Conservation (phyloP, 2,797 vertebrate genomes). For the Squalus acanthias region DNA sequence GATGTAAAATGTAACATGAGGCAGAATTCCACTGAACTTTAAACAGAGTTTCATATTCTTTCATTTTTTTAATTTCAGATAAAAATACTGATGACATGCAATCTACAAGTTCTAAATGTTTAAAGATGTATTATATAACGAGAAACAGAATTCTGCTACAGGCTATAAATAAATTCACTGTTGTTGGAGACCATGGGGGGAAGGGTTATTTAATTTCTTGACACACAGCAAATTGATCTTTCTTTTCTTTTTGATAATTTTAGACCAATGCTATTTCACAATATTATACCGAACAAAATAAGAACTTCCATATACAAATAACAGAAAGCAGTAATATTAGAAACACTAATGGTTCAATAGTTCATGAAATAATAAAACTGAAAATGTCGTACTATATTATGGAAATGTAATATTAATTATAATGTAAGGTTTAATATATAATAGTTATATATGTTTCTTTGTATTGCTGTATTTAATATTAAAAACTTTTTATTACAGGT, state of each 20-base stretch:
- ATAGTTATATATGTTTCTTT: background rate
- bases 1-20: background rate
- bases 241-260: conserved; percentile 7
- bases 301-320: background rate
- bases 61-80: background rate
- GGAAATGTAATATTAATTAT: background rate
- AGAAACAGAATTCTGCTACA: conserved; percentile 2
- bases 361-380: background rate
- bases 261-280: background rate
- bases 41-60: background rate
- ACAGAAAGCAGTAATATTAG: background rate
- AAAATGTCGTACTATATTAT: background rate
- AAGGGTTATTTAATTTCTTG: background rate
- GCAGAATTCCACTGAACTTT: background rate
- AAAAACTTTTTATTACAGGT: background rate
- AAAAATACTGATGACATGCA: background rate
- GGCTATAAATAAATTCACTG: background rate
- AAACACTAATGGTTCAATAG: background rate
- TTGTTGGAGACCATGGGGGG: background rate
- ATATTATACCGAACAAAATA: background rate
- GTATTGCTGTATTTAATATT: background rate
- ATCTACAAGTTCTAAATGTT: background rate
- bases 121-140: conserved; percentile 14
- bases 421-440: background rate
- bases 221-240: background rate